A percentile compares a stretch with the other conserved stretches of the same genome.
phyloP scores from a whole-genome alignment of 2,888 invertebrate species.

The Coelogynopora nodosa region DNA sequence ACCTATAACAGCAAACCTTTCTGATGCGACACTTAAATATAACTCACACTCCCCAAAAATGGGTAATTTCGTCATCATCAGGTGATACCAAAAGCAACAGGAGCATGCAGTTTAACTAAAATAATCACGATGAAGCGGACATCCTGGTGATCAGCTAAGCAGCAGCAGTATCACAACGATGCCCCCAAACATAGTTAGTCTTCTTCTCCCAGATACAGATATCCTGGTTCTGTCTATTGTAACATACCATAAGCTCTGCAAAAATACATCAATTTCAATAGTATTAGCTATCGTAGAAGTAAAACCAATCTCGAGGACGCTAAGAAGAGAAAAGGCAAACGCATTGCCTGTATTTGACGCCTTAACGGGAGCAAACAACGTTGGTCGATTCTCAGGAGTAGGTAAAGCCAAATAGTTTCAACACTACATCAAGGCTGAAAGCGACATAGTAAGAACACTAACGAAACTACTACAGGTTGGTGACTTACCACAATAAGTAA shows the following conservation, averaged over 20 bases:
- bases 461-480: not conserved
- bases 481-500: constrained; percentile 2
- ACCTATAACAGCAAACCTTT: not conserved
- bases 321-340: not conserved
- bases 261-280: not conserved
- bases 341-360: too few relatives aligned
- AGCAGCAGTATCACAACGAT: not conserved
- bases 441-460: not conserved
- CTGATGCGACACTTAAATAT: not conserved
- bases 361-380: not conserved
- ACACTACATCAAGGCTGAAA: constrained; percentile 15
- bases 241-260: not conserved
- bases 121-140: not conserved
- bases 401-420: not conserved
- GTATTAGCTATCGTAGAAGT: not conserved
- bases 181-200: not conserved
- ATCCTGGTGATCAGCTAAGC: not conserved
- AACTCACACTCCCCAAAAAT: too few relatives aligned
- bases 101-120: not conserved
- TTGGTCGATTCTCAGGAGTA: not conserved
- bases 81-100: not conserved
- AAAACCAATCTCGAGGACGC: not conserved
- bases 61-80: too few relatives aligned
- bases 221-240: not conserved
- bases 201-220: not conserved